Percentiles rank a stretch among this genome's conserved stretches.
Conservation (phyloP, 2,797 vertebrate genomes). For the Amblyraja radiata region DNA sequence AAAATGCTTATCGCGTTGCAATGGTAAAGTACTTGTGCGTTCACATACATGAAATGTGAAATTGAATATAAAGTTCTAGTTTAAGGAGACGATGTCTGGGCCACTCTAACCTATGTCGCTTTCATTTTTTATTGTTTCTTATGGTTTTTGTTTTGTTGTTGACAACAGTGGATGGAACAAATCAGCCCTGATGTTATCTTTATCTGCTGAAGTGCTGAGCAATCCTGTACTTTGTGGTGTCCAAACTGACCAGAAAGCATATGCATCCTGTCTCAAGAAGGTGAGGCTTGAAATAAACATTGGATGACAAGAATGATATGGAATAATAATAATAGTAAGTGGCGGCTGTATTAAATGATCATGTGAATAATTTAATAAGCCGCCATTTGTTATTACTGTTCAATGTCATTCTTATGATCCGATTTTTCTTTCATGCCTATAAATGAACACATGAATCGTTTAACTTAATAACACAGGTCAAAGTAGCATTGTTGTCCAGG, state of each 20-base stretch:
- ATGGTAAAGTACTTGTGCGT: too few species aligned
- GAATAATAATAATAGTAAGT: neutral
- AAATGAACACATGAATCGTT: neutral
- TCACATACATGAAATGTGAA: neutral
- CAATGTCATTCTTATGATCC: too few species aligned
- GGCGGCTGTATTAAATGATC: neutral
- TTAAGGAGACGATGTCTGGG: neutral
- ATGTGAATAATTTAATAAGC: neutral
- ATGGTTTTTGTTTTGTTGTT: neutral
- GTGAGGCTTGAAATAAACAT: constrained; percentile 4
- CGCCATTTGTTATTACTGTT: too few species aligned
- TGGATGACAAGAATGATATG: neutral
- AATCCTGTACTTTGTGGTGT: constrained; percentile 24
- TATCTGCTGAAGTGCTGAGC: constrained; percentile 15
- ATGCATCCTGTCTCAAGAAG: constrained; percentile 8
- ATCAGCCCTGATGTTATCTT: neutral
- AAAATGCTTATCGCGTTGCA: neutral
- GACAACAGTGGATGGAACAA: constrained; percentile 4
- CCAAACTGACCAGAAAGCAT: neutral
- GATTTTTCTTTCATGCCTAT: too few species aligned
- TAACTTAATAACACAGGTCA: neutral
- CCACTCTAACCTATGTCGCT: neutral
- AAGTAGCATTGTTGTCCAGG: neutral
- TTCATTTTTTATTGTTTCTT: neutral
- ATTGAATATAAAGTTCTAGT: neutral